A percentile compares a stretch with the other conserved stretches of the same genome.
Conservation (phyloP, 2,888 invertebrate genomes). For the Limnephilus rhombicus region DNA sequence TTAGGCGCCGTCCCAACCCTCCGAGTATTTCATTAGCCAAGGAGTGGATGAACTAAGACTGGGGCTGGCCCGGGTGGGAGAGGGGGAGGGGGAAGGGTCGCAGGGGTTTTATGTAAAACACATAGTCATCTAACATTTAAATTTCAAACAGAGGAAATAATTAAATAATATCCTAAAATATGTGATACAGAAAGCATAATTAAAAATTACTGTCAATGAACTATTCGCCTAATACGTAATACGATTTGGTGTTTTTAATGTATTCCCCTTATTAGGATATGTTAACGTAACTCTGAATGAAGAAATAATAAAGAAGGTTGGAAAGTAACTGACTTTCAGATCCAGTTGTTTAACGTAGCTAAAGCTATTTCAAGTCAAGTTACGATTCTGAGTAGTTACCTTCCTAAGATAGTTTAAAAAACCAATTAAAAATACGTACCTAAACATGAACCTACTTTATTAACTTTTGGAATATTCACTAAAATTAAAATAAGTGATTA, state of each 20-base stretch:
- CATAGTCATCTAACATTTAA: neutral
- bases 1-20: constrained; percentile 58
- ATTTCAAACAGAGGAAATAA: neutral
- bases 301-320: neutral
- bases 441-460: too few species aligned
- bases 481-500: too few species aligned
- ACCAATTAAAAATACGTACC: too few species aligned
- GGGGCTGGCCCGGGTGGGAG: constrained; percentile 4
- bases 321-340: neutral
- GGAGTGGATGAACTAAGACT: constrained; percentile 49
- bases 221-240: neutral
- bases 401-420: too few species aligned
- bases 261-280: neutral
- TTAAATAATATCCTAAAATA: neutral
- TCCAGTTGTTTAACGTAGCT: neutral
- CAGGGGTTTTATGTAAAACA: constrained; percentile 7
- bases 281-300: neutral
- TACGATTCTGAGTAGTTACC: too few species aligned
- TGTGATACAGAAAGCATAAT: neutral
- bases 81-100: neutral
- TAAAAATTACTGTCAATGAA: neutral
- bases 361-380: neutral
- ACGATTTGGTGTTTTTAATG: neutral
- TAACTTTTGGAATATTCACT: too few species aligned
- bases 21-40: constrained; percentile 63